Conservation (phyloP, 2,113 vertebrate species). For the Coturnix japonica region DNA sequence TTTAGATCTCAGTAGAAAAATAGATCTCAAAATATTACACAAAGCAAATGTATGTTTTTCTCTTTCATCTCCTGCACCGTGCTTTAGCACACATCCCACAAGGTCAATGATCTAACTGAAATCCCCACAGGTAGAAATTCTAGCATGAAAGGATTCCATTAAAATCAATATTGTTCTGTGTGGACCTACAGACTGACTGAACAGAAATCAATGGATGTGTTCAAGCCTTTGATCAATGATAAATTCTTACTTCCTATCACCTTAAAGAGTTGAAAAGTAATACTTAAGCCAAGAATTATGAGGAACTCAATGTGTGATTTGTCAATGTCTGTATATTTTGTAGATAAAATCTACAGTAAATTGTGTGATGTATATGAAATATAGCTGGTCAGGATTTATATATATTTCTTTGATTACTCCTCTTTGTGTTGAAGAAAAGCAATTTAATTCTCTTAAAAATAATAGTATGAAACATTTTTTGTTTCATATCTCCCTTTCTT, state of each 20-base stretch:
- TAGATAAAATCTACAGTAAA: neutral
- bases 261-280: neutral
- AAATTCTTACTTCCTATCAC: neutral
- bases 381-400: neutral
- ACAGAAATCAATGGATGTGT: neutral
- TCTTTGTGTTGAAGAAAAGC: neutral
- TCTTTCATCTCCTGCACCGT: neutral
- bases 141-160: neutral
- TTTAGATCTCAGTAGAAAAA: neutral
- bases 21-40: neutral
- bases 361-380: neutral
- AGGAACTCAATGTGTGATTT: neutral
- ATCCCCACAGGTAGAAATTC: neutral
- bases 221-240: neutral
- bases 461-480: neutral
- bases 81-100: neutral
- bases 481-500: neutral
- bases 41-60: neutral
- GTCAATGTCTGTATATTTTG: neutral
- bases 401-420: neutral
- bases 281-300: neutral
- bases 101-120: neutral
- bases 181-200: neutral
- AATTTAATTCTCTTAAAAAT: neutral
- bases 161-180: rapidly evolving